Base-by-base conservation (phyloP, 2,888 invertebrate species). In the Congeria kusceri region DNA sequence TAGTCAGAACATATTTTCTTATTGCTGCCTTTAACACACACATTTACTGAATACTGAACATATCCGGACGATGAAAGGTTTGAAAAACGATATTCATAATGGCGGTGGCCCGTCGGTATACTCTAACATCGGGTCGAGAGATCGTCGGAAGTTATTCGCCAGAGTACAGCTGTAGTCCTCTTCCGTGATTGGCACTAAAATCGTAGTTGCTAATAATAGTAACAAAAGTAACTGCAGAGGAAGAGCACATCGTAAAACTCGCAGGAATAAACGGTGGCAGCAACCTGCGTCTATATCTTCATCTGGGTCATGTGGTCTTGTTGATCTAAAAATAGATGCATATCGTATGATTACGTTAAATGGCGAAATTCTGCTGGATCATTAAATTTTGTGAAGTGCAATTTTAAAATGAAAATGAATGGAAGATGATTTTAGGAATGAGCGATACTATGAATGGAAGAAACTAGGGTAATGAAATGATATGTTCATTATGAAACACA, bases 41-140 rank as follows among this genome's bases (percentile, higher is more conserved):
- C 9, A 39, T 39, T 13, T 39, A 13, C 39, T 39, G 13, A 39
- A 39, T 7, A 39, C 1, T 39, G 39, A 39, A 39, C n/a, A n/a
- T 56, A 11, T 25, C n/a, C 1, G n/a, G 25, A 56, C 9, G 20
- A 25, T 56, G 25, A 56, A 7, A 18, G 20, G 23, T 25, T 56
- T 25, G n/a, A n/a, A 53, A 23, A 20, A 20, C 20, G 39, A n/a
- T n/a, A n/a, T 46, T 94, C 96, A 98, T 78, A 97, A 95, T 67
- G 99, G 98, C 75, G 98, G 99, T 63, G 98, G 98, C 83, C 98
- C 98, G 93, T 98, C 96, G 27, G 97, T 96, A 94, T 98, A 98
- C 76, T 96, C 95, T 87, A 98, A 95, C 94, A 98, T 96, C 56
- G 98, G 98, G 87, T 97, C 97, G 72, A 98, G 95, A 88, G 96